Conservation (phyloP, 2,113 vertebrate genomes). For the Xyliphius kryptos region DNA sequence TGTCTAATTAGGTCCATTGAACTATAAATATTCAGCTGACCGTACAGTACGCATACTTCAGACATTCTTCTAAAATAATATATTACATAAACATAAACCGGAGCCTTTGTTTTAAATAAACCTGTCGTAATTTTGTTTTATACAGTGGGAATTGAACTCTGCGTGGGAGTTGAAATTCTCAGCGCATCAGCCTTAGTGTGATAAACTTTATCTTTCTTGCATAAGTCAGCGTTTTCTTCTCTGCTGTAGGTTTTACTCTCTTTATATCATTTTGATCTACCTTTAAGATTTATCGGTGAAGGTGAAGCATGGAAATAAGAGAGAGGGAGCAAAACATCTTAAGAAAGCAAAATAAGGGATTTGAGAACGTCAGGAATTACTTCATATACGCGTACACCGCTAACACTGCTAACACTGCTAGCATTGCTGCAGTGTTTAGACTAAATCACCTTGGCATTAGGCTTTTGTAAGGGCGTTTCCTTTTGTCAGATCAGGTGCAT, state of each 20-base stretch:
- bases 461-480: neutral
- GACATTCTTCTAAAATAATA: too few species aligned
- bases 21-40: too few species aligned
- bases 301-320: conserved; percentile 7
- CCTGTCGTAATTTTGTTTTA: too few species aligned
- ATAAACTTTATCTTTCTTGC: conserved; percentile 42
- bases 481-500: neutral
- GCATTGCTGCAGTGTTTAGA: neutral
- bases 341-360: neutral
- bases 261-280: conserved; percentile 31
- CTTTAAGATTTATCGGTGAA: conserved; percentile 8
- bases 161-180: conserved; percentile 53
- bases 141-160: too few species aligned
- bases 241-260: conserved; percentile 25
- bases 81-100: too few species aligned
- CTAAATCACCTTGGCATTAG: neutral
- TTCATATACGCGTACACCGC: neutral
- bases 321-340: too few species aligned
- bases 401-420: neutral
- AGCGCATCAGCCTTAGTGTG: conserved; percentile 32
- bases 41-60: too few species aligned
- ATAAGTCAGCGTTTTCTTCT: conserved; percentile 40
- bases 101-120: too few species aligned
- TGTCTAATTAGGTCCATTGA: too few species aligned
- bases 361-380: neutral